These are phyloP conservation scores for Eupithecia subfuscata DNA, from an alignment of 2,888 invertebrate species.

Conservation along the genomic window DNA sequence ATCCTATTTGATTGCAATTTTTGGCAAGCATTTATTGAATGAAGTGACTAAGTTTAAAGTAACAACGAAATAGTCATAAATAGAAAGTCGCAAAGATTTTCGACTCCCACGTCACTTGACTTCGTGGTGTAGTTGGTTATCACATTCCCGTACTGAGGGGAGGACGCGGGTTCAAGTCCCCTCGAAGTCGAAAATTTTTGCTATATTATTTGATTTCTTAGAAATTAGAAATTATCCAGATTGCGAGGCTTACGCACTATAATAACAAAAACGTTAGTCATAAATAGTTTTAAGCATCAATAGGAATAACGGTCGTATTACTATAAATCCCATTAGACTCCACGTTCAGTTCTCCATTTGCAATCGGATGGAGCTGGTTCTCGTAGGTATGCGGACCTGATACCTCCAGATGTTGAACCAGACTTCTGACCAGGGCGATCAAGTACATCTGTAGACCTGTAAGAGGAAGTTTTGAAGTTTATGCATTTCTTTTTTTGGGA, in stretches of 20 bases:
- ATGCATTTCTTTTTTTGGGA: no score
- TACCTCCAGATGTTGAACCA: conserved; percentile 63
- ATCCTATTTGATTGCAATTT: not conserved
- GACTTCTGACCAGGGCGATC: conserved; percentile 62
- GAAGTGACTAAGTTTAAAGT: not conserved
- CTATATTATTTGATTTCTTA: no score
- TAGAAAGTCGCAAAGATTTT: no score
- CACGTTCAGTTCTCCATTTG: conserved; percentile 60
- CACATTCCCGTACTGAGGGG: no score
- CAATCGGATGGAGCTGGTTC: conserved; percentile 68
- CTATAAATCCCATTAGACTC: conserved; percentile 54
- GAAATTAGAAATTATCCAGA: no score
- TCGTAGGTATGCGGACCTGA: conserved; percentile 59
- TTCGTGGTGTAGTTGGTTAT: no score
- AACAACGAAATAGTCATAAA: no score
- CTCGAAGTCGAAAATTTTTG: no score
- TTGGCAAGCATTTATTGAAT: not conserved
- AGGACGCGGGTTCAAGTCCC: no score
- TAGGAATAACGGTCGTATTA: conserved; percentile 49
- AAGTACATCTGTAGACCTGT: conserved; percentile 69
- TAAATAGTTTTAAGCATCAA: conserved; percentile 29
- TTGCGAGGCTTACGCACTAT: no score
- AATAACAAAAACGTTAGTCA: no score
- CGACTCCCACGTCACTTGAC: no score
- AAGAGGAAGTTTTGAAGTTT: conserved; percentile 22